Base-by-base conservation (phyloP, 2,888 invertebrate genomes). In the Lasioglossum morio region DNA sequence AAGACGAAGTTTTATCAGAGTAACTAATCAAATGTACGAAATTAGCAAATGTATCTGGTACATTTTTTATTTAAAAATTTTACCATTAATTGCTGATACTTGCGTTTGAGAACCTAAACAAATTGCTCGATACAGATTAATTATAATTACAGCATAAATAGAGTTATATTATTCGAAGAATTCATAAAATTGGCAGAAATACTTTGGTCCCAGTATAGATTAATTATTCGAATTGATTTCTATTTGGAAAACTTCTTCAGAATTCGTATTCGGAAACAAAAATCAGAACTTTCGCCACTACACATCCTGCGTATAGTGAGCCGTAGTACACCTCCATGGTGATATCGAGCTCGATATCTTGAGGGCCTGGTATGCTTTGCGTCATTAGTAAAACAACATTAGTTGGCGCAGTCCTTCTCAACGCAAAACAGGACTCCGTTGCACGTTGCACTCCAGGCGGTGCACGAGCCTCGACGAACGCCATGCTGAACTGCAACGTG, bases 261-360 rank as follows among this genome's bases (percentile, higher is more conserved):
- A 97, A 98, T 91, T 97, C 97, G 93, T 97, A 98, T 94, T 98
- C 97, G 0, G 98, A 98, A 7, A 99, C 98, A 93, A 97, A 97
- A 77, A 99, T 97, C 92, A 97, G 97, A 76, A 99, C 96, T 94
- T 98, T 98, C 0, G 98, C 98, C 0, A 99, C 96, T 19, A 98
- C 98, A 70, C 97, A 97, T 0, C 98, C 98, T 12, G 97, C 97
- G 87, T 98, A 98, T 77, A 96, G 96, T 7, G 97, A 97, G 74
- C 97, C 96, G 84, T 96, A 97, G 94, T 97, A 98, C 3, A 98
- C 96, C 81, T 98, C 97, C 98, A 99, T 98, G 87, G 97, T 97
- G 46, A 99, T 96, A 92, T 98, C 97, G 53, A 99, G 95, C 92
- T 98, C 98, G 89, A 99, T 97, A 92, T 98, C 98, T 94, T 99